Base-by-base conservation (phyloP, 2,113 vertebrate species). In the Anthoscopus minutus region DNA sequence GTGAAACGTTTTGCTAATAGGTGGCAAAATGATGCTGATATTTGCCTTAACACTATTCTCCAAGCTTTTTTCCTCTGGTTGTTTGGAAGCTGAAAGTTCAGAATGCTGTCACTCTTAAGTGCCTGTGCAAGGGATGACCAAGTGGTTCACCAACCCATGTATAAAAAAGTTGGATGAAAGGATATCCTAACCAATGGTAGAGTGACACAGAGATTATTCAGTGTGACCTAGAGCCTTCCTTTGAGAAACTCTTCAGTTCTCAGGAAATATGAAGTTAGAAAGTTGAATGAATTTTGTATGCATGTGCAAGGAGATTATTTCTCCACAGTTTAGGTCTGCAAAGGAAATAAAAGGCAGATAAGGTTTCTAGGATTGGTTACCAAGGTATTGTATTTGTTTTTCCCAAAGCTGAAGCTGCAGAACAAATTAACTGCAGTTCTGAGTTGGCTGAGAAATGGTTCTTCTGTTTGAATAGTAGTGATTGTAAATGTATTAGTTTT, bases 101-200 rank as follows among this genome's bases (percentile, higher is more conserved):
- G 61, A 74, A 56, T 38, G 16, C 27, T 64, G 57, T 45, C 18
- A 7, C 11, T 76, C 1, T 38, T 16, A 15, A 30, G 18, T 7
- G 69, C 11, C 19, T 64, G 8, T 24, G 21, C 31, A 35, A 62
- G 31, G 9, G 18, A 3, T 33, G 61, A 11, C 37, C 28, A 70
- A 22, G n/a, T 7, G 23, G 7, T 48, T 44, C 6, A 4, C 20
- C 45, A 35, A 67, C 22, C 9, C 2, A 4, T 0, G 0, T 23
- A 16, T 40, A 22, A 80, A 76, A 37, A 31, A 24, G 20, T 6
- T 0, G n/a, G n/a, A 5, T 48, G 7, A 15, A 48, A 74, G 12
- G 7, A 5, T 53, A 28, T 53, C 28, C 19, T 76, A 62, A 11
- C 20, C 67, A 28, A 30, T 7, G 22, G 50, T 15, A 25, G 33